Evolutionary conservation across 2,888 invertebrate species (phyloP), one percentile per base, ranked within the genome.

Genomic region (Seira ritae): DNA sequence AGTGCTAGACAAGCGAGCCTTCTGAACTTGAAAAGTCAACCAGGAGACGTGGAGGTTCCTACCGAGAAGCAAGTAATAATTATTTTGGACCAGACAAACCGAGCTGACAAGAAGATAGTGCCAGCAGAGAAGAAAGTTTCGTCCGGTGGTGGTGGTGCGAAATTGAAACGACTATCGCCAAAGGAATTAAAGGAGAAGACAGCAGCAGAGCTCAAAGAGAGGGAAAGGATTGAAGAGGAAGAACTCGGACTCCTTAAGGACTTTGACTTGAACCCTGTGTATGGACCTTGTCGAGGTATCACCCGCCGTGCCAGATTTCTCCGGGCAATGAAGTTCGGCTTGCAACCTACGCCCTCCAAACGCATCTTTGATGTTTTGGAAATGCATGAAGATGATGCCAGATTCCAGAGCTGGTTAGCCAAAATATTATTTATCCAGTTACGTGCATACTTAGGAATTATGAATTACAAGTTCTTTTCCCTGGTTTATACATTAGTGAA

Each of bases 261-360:
- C n/a, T 85, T 85, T 68, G 85, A 85, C 65, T 62, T 85, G 37
- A 78, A 84, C 65, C 60, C 20, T 6, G 12, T 20, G 8, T 85
- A 78, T 62, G 85, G 85, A 2, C 73, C 85, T 23, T 85, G 85
- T 46, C 85, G 84, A 12, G 85, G 85, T 15, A 84, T 85, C 42
- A 37, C 83, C 15, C 55, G 85, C 3, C 46, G 46, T 10, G 80
- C 76, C 10, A 46, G 85, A 4, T 86, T 72, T 24, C 0, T 50
- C 6, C 20, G 86, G n/a, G 86, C 86, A 4, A 37, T 79, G 0
- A 23, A 46, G 8, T 86, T 70, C 20, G 22, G 76, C 3, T 12
- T 84, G 8, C n/a, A 69, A 15, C 86, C 86, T 20, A 1, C 20
- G 0, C 86, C 86, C 6, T 37, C 75, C 2, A 19, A 67, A 17